These are phyloP conservation scores for Tachuris rubrigastra DNA, from an alignment of 2,113 vertebrate species.

Conservation along the genomic window DNA sequence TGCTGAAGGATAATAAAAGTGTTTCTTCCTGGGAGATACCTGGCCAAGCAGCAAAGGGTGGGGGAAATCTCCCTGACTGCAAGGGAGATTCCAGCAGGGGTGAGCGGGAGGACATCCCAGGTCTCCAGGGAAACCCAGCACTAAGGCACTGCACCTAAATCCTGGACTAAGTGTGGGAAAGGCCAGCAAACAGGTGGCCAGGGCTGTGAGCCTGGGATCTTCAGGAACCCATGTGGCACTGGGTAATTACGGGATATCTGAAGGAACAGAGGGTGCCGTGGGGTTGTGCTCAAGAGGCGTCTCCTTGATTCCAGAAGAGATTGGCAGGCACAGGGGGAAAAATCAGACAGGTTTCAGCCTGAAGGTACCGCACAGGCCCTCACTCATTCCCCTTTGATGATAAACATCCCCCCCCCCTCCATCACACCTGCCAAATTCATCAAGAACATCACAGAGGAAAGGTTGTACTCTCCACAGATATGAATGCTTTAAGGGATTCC, in stretches of 20 bases:
- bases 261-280: constrained; percentile 50
- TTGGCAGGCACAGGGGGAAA: constrained; percentile 62
- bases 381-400: constrained; percentile 68
- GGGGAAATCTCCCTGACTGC: not conserved
- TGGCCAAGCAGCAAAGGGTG: not conserved
- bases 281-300: constrained; percentile 55
- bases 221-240: not conserved
- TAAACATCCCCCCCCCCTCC: not conserved
- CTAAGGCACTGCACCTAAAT: not conserved
- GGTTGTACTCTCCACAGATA: not conserved
- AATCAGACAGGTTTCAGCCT: constrained; percentile 70
- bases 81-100: constrained; percentile 4
- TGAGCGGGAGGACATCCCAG: not conserved
- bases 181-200: not conserved
- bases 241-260: not conserved
- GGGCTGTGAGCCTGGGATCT: not conserved
- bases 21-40: not conserved
- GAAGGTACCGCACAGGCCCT: constrained; percentile 65
- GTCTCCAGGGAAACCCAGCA: not conserved
- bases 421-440: constrained; percentile 61
- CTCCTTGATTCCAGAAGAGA: constrained; percentile 65
- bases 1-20: not conserved
- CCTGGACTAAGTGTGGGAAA: not conserved
- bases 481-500: constrained; percentile 57
- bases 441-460: constrained; percentile 63